phyloP scores from a whole-genome alignment of 1,140 invertebrate species.

The Neuroterus valhalla region DNA sequence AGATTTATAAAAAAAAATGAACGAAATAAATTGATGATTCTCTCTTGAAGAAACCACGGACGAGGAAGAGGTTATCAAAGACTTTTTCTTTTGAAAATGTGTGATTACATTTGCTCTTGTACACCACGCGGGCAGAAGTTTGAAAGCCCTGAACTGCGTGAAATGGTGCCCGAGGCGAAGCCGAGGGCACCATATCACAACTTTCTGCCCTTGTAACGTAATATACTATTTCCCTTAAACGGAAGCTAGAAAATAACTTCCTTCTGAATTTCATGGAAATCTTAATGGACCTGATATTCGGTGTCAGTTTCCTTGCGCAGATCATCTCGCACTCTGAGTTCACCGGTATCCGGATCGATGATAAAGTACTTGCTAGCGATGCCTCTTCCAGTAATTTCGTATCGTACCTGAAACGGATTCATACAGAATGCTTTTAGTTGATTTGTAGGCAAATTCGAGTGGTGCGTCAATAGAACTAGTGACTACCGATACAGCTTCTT shows the following conservation, averaged over 20 bases:
- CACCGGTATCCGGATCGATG: slow-evolving; percentile 88
- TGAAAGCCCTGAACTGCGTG: no score
- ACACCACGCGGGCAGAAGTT: no score
- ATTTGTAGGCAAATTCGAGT: not conserved
- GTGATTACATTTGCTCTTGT: no score
- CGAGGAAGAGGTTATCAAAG: no score
- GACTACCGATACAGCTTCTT: not conserved
- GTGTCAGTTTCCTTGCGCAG: slow-evolving; percentile 88
- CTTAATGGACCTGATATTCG: slow-evolving; percentile 83
- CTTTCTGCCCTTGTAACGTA: no score
- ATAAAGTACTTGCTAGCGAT: slow-evolving; percentile 89
- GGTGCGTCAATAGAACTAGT: not conserved
- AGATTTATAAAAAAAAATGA: no score
- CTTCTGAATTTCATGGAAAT: not conserved
- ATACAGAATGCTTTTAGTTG: slow-evolving; percentile 12
- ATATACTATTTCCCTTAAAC: slow-evolving; percentile 6
- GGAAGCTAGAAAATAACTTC: no score
- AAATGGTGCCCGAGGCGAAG: no score
- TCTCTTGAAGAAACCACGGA: no score
- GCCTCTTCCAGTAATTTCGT: slow-evolving; percentile 87
- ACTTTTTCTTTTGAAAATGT: no score
- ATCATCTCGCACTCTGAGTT: slow-evolving; percentile 86
- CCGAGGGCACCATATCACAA: no score
- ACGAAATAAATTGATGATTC: no score
- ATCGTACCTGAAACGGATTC: slow-evolving; percentile 76